Conservation (phyloP, 1,140 invertebrate genomes). For the Temnothorax curvispinosus region DNA sequence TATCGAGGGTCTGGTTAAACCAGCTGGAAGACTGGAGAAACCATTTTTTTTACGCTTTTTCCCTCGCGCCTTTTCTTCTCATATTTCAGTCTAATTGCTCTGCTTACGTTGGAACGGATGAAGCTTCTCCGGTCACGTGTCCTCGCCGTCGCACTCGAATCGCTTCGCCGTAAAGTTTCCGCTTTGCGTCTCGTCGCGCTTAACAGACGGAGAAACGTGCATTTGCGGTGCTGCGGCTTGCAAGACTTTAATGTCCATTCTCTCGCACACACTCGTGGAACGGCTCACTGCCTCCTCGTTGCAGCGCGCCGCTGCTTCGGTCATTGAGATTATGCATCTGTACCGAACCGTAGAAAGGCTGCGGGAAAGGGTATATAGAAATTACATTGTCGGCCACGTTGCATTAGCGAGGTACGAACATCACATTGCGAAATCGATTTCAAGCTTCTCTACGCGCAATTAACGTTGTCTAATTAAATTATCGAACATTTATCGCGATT, state of each 20-base stretch:
- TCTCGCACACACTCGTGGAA: background rate
- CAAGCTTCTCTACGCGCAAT: background rate
- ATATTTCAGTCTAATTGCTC: conserved; percentile 71
- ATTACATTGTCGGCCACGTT: background rate
- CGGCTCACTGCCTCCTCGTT: conserved; percentile 11
- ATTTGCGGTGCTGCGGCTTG: conserved; percentile 38
- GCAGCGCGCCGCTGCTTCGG: background rate
- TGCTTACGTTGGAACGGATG: conserved; percentile 60
- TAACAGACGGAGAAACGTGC: conserved; percentile 64
- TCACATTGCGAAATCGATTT: background rate
- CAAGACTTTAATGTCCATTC: conserved; percentile 44
- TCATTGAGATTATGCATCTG: conserved; percentile 30
- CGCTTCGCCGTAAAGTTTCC: conserved; percentile 55
- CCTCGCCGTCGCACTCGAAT: conserved; percentile 59
- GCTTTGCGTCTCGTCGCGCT: conserved; percentile 36
- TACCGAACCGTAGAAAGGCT: background rate
- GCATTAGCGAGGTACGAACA: background rate
- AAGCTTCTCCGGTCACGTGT: conserved; percentile 59
- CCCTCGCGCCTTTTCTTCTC: conserved; percentile 57
- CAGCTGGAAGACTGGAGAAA: conserved; percentile 72
- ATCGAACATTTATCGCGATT: background rate
- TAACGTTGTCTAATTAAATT: background rate
- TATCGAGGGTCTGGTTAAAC: conserved; percentile 71
- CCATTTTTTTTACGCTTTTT: conserved; percentile 77
- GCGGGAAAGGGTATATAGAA: background rate